Evolutionary conservation across 2,888 invertebrate species (phyloP).

Genomic region (Erebia aethiops): DNA sequence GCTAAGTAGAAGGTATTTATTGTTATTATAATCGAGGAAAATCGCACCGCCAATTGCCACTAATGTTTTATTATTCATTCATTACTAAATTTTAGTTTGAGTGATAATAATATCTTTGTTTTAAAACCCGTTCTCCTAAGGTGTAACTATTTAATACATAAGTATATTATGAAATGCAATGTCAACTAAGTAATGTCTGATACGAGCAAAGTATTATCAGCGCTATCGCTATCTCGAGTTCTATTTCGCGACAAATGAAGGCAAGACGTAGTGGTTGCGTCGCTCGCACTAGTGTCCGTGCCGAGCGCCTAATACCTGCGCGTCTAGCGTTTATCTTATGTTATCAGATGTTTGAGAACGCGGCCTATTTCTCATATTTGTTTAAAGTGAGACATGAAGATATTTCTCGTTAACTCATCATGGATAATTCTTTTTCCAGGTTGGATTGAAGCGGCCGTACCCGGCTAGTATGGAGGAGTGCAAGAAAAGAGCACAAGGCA

Average conservation of each 20-base stretch:
- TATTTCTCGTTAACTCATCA: conserved; percentile 52
- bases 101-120: not conserved
- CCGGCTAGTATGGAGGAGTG: conserved; percentile 86
- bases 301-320: conserved; percentile 65
- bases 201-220: conserved; percentile 65
- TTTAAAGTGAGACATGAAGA: conserved; percentile 43
- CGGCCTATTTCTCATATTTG: conserved; percentile 55
- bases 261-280: conserved; percentile 55
- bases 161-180: not conserved
- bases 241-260: conserved; percentile 73
- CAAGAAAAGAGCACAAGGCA: conserved; percentile 86
- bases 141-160: not conserved
- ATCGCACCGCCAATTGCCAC: not conserved
- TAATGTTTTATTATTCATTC: not conserved
- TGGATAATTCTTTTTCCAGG: conserved; percentile 68
- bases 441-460: conserved; percentile 78
- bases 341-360: conserved; percentile 58
- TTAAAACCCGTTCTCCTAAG: not conserved
- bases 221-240: conserved; percentile 78
- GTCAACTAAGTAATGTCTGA: conserved; percentile 32
- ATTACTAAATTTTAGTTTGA: not conserved
- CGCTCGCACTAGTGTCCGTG: conserved; percentile 60
- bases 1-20: not conserved
- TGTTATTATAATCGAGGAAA: not conserved
- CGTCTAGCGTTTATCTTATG: conserved; percentile 63